Conservation (phyloP, 2,797 vertebrate genomes). For the Allobates femoralis region DNA sequence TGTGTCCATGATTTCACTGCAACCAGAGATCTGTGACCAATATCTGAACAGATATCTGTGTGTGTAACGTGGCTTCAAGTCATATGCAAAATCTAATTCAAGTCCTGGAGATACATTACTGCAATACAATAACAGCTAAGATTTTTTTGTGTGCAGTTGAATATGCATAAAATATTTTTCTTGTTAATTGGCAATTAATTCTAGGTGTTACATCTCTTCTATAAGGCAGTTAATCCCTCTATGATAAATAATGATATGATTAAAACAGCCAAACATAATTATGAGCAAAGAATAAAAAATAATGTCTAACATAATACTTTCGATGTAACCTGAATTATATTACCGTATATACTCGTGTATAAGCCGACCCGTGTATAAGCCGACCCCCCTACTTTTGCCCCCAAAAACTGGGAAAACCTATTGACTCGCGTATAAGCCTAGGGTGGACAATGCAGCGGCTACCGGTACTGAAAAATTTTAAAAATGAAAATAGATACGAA, state of each 20-base stretch:
- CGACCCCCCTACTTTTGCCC: no score
- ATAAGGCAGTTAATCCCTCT: constrained; percentile 82
- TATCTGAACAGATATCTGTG: no score
- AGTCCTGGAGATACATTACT: constrained; percentile 83
- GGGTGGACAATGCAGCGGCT: no score
- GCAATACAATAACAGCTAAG: constrained; percentile 82
- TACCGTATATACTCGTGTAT: no score
- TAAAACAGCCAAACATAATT: constrained; percentile 80
- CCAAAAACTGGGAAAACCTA: no score
- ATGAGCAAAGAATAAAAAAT: constrained; percentile 82
- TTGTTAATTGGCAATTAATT: constrained; percentile 89
- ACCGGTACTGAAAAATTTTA: no score
- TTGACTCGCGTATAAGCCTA: no score
- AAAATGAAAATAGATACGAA: no score
- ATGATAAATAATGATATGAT: constrained; percentile 82
- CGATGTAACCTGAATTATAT: neutral
- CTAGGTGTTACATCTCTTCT: constrained; percentile 79
- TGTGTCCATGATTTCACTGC: no score
- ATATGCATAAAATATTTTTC: constrained; percentile 85
- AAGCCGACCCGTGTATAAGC: no score
- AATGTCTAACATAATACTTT: constrained; percentile 61
- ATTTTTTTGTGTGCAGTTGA: constrained; percentile 71
- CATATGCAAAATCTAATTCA: constrained; percentile 83
- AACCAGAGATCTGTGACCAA: no score
- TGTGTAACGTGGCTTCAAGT: no score